These are phyloP conservation scores for Hiodon tergisus DNA, from an alignment of 2,113 vertebrate genomes.

Conservation along the genomic window DNA sequence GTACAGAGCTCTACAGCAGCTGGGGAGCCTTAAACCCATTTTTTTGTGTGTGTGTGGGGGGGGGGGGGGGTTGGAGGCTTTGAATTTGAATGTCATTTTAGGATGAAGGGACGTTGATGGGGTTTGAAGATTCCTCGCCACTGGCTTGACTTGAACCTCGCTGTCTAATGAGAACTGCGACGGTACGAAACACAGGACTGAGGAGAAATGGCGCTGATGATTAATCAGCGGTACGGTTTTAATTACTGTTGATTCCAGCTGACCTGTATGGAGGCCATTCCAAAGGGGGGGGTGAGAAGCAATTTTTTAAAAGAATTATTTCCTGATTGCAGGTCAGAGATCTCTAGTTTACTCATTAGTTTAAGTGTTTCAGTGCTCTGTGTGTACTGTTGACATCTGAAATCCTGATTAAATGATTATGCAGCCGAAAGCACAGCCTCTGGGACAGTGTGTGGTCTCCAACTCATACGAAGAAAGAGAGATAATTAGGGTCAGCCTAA, in stretches of 20 bases:
- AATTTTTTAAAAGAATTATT: constrained; percentile 13
- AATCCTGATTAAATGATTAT: constrained; percentile 43
- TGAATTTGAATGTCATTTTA: neutral
- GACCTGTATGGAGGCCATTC: neutral
- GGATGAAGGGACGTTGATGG: too few species aligned
- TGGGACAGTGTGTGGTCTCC: neutral
- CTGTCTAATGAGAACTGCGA: neutral
- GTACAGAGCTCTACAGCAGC: too few species aligned
- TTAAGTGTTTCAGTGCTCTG: constrained; percentile 14
- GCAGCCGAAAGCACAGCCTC: constrained; percentile 4
- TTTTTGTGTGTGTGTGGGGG: too few species aligned
- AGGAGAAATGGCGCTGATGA: constrained; percentile 6
- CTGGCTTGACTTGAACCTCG: neutral
- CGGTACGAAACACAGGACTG: neutral
- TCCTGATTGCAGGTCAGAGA: constrained; percentile 16
- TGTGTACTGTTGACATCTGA: constrained; percentile 40
- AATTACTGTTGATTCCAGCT: constrained; percentile 15
- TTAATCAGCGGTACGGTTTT: constrained; percentile 16
- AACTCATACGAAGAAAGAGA: constrained; percentile 3
- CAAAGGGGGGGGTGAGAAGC: neutral
- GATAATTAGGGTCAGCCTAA: constrained; percentile 21
- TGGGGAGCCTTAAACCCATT: too few species aligned
- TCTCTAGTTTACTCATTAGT: constrained; percentile 12
- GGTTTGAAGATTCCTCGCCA: neutral
- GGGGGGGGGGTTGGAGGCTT: too few species aligned